Base-by-base conservation (phyloP, 2,888 invertebrate species). In the Druceiella hillmani region DNA sequence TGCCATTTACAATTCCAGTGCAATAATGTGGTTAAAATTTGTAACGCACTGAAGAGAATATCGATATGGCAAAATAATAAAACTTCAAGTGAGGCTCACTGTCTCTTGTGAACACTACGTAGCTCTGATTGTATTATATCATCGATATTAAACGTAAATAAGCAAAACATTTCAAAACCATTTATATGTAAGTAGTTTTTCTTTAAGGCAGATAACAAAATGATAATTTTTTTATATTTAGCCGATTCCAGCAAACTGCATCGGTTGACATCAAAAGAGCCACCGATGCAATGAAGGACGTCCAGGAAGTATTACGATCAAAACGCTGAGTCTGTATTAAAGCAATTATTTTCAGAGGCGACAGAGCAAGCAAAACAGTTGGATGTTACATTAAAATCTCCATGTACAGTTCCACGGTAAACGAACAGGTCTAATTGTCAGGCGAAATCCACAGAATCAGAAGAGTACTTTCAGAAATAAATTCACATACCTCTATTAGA, bases 1-100 rank as follows among this genome's bases (percentile, higher is more conserved):
- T 40, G 43, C 14, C 40, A 44, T 44, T 33, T 40, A 30, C 40
- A 44, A 40, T 44, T 44, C 24, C 40, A 44, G 20, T 38, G 43
- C 20, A 37, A 44, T 28, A 40, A 40, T 29, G 17, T 44, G 33
- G 40, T 44, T 38, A 44, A 44, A 44, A 40, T 44, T 37, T 44
- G 38, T 40, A 40, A 33, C 38, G 43, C 43, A 16, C 37, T 40
- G 40, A 32, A 42, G 36, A 39, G 25, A 36, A 42, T 42, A 33
- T 42, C 40, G 33, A 36, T 37, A 25, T 43, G 40, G 38, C 38
- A 44, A 41, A 38, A 44, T 29, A 40, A 38, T 35, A 41, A 38
- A 41, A 38, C 44, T 38, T 27, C 43, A 27, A 39, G 26, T 33
- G 43, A 41, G 22, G 41, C 41, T 26, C 41, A 41, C 36, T 41